Base-by-base conservation (phyloP, 37 sponge, comb jelly and placozoan genomes). In the Theonella swinhoei region DNA sequence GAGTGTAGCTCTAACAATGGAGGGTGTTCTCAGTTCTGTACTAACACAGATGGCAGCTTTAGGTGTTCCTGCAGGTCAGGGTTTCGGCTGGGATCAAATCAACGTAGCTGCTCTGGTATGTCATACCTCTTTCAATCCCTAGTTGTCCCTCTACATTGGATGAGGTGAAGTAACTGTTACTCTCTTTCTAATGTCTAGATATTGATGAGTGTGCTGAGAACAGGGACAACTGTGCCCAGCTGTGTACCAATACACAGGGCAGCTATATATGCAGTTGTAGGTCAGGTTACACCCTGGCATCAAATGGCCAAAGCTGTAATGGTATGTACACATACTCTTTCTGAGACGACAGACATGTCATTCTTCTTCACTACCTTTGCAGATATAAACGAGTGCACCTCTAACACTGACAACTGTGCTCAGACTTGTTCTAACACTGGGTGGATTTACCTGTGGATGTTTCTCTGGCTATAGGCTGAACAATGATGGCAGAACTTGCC, bases 341-440 rank as follows among this genome's bases (percentile, higher is more conserved):
- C 54, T 47, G 14, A 47, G 7, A 47, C 54, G 7, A 47, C 54
- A 7, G 54, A 14, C n/a, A n/a, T 47, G 54, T 14, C 14, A 47
- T 47, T 14, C 54, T 17, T 17, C 54, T 17, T 17, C 54, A 47
- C 14, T 47, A 7, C 54, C 54, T 47, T 14, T 47, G 23, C 34
- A 70, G 85, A 64, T 4, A 85, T 66, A 3, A 85, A 85, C 37
- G 78, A 75, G 39, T 85, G 85, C 24, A 24, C 85, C 14, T 11
- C 4, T 22, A 33, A 22, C 32, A 74, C 24, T 29, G 32, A 38
- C 20, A 63, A 31, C 64, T 88, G 88, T 30, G 60, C 83, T 17
- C 88, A 88, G 37, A 32, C 60, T 2, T 88, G 88, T 36, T 30
- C 37, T 29, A 76, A 82, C 78, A 88, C 83, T 26, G 19, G 83